Evolutionary conservation across 2,888 invertebrate species (phyloP).

Genomic region (Callosobruchus maculatus): DNA sequence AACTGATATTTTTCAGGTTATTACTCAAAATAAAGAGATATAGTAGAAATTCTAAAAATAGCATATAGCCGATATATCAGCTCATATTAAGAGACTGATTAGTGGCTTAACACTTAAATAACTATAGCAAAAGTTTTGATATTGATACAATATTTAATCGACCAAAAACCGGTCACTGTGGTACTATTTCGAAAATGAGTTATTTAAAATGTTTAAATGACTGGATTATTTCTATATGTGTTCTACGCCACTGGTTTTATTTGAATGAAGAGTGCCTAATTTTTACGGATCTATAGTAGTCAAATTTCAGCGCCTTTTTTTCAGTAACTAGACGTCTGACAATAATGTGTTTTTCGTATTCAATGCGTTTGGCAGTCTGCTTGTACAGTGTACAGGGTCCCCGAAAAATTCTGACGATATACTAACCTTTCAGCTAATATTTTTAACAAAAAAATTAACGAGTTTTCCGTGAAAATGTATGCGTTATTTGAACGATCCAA

Average conservation of each 20-base stretch:
- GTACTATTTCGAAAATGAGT: no score
- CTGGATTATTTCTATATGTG: not conserved
- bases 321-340: constrained; percentile 16
- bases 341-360: constrained; percentile 17
- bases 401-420: not conserved
- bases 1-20: no score
- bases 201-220: not conserved
- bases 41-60: no score
- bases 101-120: no score
- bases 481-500: no score
- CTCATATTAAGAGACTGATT: no score
- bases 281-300: not conserved
- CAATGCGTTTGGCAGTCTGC: constrained; percentile 19
- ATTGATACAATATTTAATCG: no score
- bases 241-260: not conserved
- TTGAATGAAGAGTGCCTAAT: not conserved
- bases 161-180: no score
- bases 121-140: no score
- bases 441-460: not conserved
- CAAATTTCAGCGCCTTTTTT: not conserved
- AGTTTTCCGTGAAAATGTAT: no score
- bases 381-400: constrained; percentile 5
- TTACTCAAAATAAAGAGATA: no score
- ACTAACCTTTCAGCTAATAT: not conserved
- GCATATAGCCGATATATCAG: no score